Evolutionary conservation across 2,888 invertebrate genomes (phyloP), one percentile per base, ranked within the genome.

Genomic region (Nomada lathburiana): DNA sequence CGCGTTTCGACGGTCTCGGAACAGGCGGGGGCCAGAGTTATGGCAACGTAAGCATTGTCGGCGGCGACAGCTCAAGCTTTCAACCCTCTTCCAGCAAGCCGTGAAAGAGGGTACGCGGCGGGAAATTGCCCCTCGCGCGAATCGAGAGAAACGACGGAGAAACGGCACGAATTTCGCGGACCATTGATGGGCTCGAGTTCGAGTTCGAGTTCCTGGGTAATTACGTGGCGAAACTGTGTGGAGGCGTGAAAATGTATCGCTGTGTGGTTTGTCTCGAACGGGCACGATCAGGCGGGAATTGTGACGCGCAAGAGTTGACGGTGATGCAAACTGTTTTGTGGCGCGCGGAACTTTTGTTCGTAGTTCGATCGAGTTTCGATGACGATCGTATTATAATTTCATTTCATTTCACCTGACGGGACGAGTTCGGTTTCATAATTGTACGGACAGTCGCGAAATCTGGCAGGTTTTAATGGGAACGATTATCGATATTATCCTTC

Each of bases 41-140:
- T 76, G 75, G 76, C 72, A 55, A 59, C 74, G 79, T 72, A 75
- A 77, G 85, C 85, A 79, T 82, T 75, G 84, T 85, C 82, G 65
- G 63, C 84, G 82, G 68, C 23, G 59, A 68, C 63, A 42, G 29
- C 11, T 57, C 50, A 10, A 16, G 36, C 44, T n/a, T 55, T 50
- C 60, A 29, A 0, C n/a, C 36, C 29, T 76, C 47, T 23, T n/a
- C 52, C 2, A 23, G 11, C 29, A n/a, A 10, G 23, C 10, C 23
- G 59, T 3, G 75, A 68, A 68, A 67, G 74, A 74, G 68, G 44
- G 23, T 23, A 29, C 44, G 76, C 64, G 77, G 11, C 77, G 52
- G 79, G 79, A 79, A 78, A 79, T 69, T 78, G 79, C 52, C 29
- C 57, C 60, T 44, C 50, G 60, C 36, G 20, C 4, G 47, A 60